Percentiles rank a stretch among this genome's conserved stretches.
These are phyloP conservation scores for Drosophila athabasca DNA, from an alignment of 1,140 invertebrate genomes.

Conservation along the genomic window DNA sequence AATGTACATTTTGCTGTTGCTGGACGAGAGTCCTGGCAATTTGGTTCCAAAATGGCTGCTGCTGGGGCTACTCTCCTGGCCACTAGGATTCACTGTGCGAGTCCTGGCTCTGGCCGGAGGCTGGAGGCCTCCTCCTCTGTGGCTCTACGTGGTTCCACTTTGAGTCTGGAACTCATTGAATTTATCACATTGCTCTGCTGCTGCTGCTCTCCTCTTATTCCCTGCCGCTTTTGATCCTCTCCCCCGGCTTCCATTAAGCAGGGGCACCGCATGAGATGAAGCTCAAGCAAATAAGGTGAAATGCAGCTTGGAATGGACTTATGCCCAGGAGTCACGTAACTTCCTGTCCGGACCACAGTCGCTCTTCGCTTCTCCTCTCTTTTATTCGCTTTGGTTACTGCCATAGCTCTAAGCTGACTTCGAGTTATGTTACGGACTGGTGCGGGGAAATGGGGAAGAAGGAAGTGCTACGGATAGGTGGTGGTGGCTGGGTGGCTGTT, in stretches of 20 bases:
- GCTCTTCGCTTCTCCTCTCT: conserved; percentile 9
- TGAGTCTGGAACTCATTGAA: too few relatives aligned
- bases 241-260: too few relatives aligned
- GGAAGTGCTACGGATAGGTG: not conserved
- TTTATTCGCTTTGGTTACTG: conserved; percentile 21
- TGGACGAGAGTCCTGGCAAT: too few relatives aligned
- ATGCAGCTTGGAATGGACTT: conserved; percentile 61
- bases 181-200: conserved; percentile 34
- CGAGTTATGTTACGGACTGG: conserved; percentile 25
- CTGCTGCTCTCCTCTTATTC: too few relatives aligned
- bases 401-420: conserved; percentile 38
- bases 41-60: too few relatives aligned
- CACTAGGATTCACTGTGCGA: too few relatives aligned
- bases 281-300: conserved; percentile 56
- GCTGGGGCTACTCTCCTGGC: too few relatives aligned
- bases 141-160: conserved; percentile 10
- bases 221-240: too few relatives aligned
- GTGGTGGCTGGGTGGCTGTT: not conserved
- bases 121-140: too few relatives aligned
- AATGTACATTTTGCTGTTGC: conserved; percentile 51
- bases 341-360: conserved; percentile 56
- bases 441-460: not conserved
- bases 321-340: conserved; percentile 80
- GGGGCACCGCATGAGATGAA: conserved; percentile 13
- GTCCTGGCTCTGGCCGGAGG: too few relatives aligned